Base-by-base conservation (phyloP, 2,888 invertebrate genomes). In the Gisinianus flammeolus region DNA sequence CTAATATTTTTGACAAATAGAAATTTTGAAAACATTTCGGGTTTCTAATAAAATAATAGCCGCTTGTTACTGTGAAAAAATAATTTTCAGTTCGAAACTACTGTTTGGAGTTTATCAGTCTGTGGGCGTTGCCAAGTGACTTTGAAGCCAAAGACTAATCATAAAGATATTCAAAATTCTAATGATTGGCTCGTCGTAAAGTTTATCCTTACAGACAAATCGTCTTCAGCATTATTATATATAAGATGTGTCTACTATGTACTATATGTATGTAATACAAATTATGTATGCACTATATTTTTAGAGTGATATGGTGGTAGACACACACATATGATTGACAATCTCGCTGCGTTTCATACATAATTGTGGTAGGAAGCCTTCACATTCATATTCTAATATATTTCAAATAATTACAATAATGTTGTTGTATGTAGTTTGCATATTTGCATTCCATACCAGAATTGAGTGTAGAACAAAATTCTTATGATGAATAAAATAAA, bases 81-180 rank as follows among this genome's bases (percentile, higher is more conserved):
- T 26, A 28, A 26, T 26, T 44, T 44, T 44, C 8, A 44, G 8
- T n/a, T 54, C 4, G n/a, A 16, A 54, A 54, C 19, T n/a, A 16
- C n/a, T 54, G 16, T 16, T 54, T 4, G 16, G 54, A 44, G 54
- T 54, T 16, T 54, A n/a, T 54, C 16, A 16, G n/a, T 44, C n/a
- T 2, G 30, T 30, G 26, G 35, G 68, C 68, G 68, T 68, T 68
- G 68, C 68, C 68, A 68, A 68, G 33, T 22, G 35, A 68, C 35
- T 68, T 66, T 30, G 30, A 30, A 66, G 3, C 64, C 12, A 28
- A n/a, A 3, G 16, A 6, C 19, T 54, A n/a, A 16, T 44, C n/a
- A 16, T 54, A n/a, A 4, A n/a, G 54, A 54, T 5, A 3, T n/a
- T 54, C 44, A 44, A 6, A 54, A n/a, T n/a, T n/a, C 16, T 54